These are phyloP conservation scores for Bathynomus jamesi DNA, from an alignment of 1,140 invertebrate species.

Conservation along the genomic window DNA sequence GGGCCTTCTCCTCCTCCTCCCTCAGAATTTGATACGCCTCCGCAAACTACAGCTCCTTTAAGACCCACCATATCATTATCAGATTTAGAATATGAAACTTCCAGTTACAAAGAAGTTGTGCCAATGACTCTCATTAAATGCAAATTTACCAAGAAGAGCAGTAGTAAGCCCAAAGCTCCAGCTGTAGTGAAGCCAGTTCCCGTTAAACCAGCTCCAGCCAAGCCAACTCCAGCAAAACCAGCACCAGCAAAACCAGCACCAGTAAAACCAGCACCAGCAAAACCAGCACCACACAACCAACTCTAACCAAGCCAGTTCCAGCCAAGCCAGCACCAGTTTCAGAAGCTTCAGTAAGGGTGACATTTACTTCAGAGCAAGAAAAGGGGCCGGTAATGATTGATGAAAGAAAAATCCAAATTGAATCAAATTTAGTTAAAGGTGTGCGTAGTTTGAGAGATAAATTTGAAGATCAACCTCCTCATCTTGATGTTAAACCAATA, in stretches of 20 bases:
- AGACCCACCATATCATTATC: constrained; percentile 37
- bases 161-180: neutral
- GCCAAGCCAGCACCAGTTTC: constrained; percentile 13
- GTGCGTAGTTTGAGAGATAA: constrained; percentile 15
- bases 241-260: neutral
- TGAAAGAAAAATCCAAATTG: constrained; percentile 4
- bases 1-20: constrained; percentile 28
- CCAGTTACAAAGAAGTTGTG: constrained; percentile 51
- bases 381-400: constrained; percentile 32
- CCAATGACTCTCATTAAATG: neutral
- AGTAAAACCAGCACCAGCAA: neutral
- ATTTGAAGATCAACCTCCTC: constrained; percentile 21
- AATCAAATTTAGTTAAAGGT: constrained; percentile 10
- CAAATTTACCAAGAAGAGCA: neutral
- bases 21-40: constrained; percentile 23
- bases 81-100: constrained; percentile 54
- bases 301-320: too few species aligned
- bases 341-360: neutral
- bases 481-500: too few species aligned
- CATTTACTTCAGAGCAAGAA: neutral
- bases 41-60: constrained; percentile 6
- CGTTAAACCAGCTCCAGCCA: neutral
- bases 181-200: neutral
- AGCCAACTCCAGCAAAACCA: neutral
- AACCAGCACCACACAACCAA: too few species aligned